A percentile compares a stretch with the other conserved stretches of the same genome.
Conservation (phyloP, 2,888 invertebrate species). For the Papilio protenor region DNA sequence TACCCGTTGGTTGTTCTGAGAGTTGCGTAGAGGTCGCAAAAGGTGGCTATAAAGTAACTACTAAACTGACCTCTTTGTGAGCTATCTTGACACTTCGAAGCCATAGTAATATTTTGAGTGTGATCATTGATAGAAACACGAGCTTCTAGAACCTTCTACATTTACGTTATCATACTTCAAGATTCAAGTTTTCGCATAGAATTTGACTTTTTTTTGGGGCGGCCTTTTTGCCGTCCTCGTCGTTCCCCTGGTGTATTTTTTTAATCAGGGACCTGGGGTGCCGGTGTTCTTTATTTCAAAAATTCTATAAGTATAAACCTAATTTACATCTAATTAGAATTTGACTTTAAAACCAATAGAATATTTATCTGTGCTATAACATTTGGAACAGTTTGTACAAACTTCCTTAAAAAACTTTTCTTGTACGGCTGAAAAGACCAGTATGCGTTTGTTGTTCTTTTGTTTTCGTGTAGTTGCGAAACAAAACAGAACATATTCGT, state of each 20-base stretch:
- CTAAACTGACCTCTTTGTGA: constrained; percentile 30
- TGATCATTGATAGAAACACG: neutral
- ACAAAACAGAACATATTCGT: constrained; percentile 7
- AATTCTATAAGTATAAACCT: no score
- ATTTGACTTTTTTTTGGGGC: neutral
- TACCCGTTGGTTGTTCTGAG: constrained; percentile 29
- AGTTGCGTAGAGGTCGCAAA: constrained; percentile 31
- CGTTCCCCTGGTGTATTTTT: no score
- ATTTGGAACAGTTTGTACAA: neutral
- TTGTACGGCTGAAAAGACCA: neutral
- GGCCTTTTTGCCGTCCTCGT: no score
- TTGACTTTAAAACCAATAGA: neutral
- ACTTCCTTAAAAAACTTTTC: neutral
- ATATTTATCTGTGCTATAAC: neutral
- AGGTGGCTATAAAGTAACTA: constrained; percentile 20
- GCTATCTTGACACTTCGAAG: constrained; percentile 14
- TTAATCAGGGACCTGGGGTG: no score
- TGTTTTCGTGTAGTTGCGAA: neutral
- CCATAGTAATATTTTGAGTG: neutral
- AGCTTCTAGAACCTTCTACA: neutral
- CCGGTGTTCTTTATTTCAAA: no score
- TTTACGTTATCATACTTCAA: neutral
- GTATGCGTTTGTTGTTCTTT: neutral
- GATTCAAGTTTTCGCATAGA: neutral
- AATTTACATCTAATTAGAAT: no score